Evolutionary conservation across 2,797 vertebrate genomes (phyloP).

Genomic region (Coluber constrictor): DNA sequence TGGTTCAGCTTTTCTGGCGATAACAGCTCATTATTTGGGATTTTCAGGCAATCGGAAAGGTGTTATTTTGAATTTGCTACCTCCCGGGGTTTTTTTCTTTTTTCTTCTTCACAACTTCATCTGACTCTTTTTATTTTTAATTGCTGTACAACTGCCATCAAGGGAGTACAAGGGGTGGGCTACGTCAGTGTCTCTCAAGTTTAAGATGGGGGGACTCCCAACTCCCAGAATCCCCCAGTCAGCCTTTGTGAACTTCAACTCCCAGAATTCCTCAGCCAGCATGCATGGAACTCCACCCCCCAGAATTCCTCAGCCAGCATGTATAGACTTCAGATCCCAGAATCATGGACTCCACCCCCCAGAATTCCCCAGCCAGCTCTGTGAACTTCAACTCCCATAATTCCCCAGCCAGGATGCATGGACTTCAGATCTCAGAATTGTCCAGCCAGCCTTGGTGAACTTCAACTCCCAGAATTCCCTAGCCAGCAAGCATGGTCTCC

Average conservation of each 20-base stretch:
- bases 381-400: too few relatives aligned
- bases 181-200: background rate
- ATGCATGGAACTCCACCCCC: too few relatives aligned
- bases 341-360: background rate
- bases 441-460: accelerated
- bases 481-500: background rate
- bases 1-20: background rate
- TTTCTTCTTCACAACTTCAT: background rate
- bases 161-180: background rate
- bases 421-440: too few relatives aligned
- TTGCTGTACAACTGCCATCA: background rate
- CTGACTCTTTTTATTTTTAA: background rate
- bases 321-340: background rate
- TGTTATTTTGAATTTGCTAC: background rate
- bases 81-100: too few relatives aligned
- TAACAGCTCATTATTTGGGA: background rate
- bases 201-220: background rate
- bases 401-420: too few relatives aligned
- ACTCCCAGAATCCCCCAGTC: background rate
- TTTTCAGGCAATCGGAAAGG: background rate
- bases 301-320: background rate
- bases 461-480: background rate
- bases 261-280: background rate
- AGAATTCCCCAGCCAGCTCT: too few relatives aligned
- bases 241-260: accelerated